phyloP scores from a whole-genome alignment of 2,888 invertebrate genomes.

The Saturnia japonica region DNA sequence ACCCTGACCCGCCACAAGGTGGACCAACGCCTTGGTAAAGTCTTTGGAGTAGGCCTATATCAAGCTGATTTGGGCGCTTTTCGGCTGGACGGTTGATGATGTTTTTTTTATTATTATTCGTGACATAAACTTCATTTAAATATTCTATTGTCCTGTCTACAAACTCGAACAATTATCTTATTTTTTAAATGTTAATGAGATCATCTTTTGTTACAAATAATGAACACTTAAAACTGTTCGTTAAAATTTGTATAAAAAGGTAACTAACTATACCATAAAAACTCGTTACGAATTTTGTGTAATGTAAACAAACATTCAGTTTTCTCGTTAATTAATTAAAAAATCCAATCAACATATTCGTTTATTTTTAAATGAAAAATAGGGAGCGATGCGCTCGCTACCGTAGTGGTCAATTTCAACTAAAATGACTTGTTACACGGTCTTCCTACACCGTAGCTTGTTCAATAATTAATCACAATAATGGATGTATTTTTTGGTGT shows the following conservation, averaged over 20 bases:
- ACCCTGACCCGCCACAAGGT: too few species aligned
- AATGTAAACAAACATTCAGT: constrained; percentile 33
- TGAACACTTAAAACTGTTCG: too few species aligned
- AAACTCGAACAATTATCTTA: background rate
- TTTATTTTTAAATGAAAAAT: constrained; percentile 55
- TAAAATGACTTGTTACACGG: constrained; percentile 50
- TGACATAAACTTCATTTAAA: background rate
- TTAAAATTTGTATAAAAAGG: too few species aligned
- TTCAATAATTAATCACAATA: too few species aligned
- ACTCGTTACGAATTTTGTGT: background rate
- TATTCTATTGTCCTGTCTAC: background rate
- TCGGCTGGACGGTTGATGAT: too few species aligned
- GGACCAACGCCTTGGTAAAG: too few species aligned
- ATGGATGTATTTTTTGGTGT: too few species aligned
- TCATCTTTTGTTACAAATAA: too few species aligned
- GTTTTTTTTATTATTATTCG: too few species aligned
- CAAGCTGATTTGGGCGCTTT: too few species aligned
- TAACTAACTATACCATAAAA: background rate
- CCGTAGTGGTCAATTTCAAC: constrained; percentile 44
- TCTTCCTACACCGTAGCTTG: background rate
- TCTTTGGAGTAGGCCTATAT: too few species aligned
- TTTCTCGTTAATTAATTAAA: constrained; percentile 52
- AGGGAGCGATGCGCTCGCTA: constrained; percentile 27
- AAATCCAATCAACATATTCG: constrained; percentile 58
- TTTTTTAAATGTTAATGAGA: too few species aligned